phyloP scores from a whole-genome alignment of 2,113 vertebrate species.

The Ailuropoda melanoleuca region DNA sequence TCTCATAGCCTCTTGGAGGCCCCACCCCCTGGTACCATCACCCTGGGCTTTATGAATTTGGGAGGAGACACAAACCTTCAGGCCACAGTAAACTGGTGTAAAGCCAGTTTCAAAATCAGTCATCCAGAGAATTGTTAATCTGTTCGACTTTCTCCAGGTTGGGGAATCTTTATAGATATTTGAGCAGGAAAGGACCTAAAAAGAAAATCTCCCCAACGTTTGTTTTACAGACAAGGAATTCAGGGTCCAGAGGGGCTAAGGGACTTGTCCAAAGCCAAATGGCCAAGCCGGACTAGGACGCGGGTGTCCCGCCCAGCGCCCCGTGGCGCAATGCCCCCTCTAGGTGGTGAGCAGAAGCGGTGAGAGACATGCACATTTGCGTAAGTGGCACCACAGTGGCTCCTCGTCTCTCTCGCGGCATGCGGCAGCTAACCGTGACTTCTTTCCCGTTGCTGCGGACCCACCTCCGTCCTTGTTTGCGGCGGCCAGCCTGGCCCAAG shows the following conservation, averaged over 20 bases:
- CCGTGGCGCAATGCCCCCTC: fast-evolving
- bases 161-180: background rate
- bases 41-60: fast-evolving
- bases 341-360: fast-evolving
- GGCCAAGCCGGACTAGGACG: background rate
- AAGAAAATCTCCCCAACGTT: background rate
- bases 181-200: background rate
- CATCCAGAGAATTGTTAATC: background rate
- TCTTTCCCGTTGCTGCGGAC: background rate
- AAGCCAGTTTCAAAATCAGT: background rate
- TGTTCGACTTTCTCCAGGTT: background rate
- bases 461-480: background rate
- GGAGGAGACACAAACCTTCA: background rate
- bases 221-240: background rate
- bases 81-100: background rate
- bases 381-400: too few species aligned
- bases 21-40: background rate
- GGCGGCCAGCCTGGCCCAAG: background rate
- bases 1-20: background rate
- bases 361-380: background rate
- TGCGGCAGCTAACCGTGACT: too few species aligned
- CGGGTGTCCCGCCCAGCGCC: background rate
- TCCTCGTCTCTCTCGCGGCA: background rate
- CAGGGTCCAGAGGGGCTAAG: background rate
- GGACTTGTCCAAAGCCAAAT: background rate